Evolutionary conservation across 2,797 vertebrate species (phyloP).

Genomic region (Galago senegalensis): DNA sequence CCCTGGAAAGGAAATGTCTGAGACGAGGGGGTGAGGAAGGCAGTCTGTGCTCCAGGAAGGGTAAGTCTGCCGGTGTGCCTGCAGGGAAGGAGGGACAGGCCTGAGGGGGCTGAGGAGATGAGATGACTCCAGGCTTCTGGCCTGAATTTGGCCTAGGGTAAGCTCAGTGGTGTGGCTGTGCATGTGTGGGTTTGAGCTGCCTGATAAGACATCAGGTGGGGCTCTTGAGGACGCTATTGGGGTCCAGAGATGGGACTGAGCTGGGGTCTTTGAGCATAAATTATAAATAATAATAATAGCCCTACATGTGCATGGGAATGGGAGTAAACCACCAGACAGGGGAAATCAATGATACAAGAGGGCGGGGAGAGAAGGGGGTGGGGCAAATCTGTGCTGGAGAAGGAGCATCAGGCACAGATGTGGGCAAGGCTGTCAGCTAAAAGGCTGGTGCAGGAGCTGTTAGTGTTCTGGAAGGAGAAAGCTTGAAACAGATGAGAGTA

Average conservation of each 20-base stretch:
- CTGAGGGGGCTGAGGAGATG: rapidly evolving
- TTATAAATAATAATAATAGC: neutral
- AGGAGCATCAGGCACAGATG: too few species aligned
- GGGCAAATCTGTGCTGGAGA: too few species aligned
- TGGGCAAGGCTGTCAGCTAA: neutral
- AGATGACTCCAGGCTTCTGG: neutral
- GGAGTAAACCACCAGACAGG: neutral
- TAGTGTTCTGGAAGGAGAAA: neutral
- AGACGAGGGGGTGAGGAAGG: neutral
- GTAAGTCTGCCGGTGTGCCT: neutral
- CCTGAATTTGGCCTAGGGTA: neutral
- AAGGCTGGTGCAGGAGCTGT: neutral
- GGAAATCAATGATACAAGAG: neutral
- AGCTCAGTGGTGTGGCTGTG: neutral
- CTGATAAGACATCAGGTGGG: neutral
- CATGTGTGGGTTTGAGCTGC: rapidly evolving
- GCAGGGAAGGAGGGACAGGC: neutral
- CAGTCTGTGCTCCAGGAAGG: neutral
- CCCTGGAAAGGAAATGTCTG: neutral
- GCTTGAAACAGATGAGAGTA: rapidly evolving
- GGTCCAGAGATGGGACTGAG: neutral
- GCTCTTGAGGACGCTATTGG: neutral
- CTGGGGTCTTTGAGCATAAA: too few species aligned
- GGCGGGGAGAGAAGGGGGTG: too few species aligned
- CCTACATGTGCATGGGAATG: neutral